Evolutionary conservation across 1,140 invertebrate genomes (phyloP), one percentile per base, ranked within the genome.

Genomic region (Ladona fulva): DNA sequence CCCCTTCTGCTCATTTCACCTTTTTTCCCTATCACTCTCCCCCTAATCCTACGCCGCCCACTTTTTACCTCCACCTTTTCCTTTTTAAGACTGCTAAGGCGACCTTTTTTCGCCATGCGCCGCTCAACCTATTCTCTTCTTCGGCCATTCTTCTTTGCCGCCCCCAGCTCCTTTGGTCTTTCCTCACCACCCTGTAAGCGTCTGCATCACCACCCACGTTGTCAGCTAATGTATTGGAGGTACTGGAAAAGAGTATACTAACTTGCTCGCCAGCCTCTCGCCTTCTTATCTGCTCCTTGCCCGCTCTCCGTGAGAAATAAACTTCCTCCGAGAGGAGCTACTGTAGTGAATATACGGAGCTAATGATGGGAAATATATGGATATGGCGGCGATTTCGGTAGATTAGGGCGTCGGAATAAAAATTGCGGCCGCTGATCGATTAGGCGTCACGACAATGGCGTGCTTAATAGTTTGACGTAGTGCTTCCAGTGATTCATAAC

Each of bases 201-300:
- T 66, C 52, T 3, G 52, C 3, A 66, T 12, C 52, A 66, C 52
- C 52, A 66, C 52, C 52, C 52, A 66, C 52, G 52, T 66, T 22
- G 52, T 66, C 52, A 22, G 52, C 52, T 66, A 66, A 66, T 66
- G 52, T 66, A 66, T 66, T 66, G 52, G 52, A 66, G 52, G 52
- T 66, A 66, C 52, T 52, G 10, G 44, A 10, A 52, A n/a, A 8
- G 29, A 37, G 29, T 37, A 37, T 8, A 37, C 29, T 37, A 37
- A 37, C 29, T 37, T 37, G 29, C 29, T 37, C 29, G 29, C 29
- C 29, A 8, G 29, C 29, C 29, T 37, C 29, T 37, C 29, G 29
- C 29, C 29, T 37, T 8, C 29, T 37, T 37, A 37, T 37, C 29
- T 37, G 29, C 29, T 1, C 29, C n/a, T n/a, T n/a, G n/a, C n/a